phyloP scores from a whole-genome alignment of 2,113 vertebrate species.

The Phalacrocorax pelagicus region DNA sequence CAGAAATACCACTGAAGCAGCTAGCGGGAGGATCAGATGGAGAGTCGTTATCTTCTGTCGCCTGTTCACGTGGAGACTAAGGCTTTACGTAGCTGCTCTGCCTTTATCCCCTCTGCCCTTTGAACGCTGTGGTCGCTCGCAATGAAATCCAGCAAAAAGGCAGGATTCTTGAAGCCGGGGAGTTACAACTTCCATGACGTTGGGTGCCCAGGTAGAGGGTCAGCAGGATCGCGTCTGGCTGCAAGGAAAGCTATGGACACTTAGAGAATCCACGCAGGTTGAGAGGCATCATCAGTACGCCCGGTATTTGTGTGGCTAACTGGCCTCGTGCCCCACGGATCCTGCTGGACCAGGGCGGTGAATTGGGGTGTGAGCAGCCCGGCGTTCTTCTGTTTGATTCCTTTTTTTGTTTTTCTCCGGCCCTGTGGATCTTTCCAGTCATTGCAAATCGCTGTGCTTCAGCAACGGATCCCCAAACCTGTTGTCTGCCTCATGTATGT shows the following conservation, averaged over 20 bases:
- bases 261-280: neutral
- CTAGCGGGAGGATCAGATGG: neutral
- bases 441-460: neutral
- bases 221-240: neutral
- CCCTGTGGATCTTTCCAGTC: neutral
- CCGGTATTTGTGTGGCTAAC: neutral
- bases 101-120: neutral
- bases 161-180: neutral
- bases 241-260: neutral
- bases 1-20: neutral
- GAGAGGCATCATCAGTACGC: neutral
- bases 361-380: neutral
- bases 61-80: neutral
- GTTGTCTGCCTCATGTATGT: neutral
- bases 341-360: neutral
- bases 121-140: fast-evolving
- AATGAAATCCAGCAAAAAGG: neutral
- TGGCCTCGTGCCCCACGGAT: neutral
- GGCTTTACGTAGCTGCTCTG: neutral
- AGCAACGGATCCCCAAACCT: neutral
- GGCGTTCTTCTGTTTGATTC: neutral
- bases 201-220: neutral
- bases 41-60: neutral
- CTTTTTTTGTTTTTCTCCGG: neutral
- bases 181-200: neutral